phyloP scores from a whole-genome alignment of 2,888 invertebrate genomes.

The Incurvaria masculella region DNA sequence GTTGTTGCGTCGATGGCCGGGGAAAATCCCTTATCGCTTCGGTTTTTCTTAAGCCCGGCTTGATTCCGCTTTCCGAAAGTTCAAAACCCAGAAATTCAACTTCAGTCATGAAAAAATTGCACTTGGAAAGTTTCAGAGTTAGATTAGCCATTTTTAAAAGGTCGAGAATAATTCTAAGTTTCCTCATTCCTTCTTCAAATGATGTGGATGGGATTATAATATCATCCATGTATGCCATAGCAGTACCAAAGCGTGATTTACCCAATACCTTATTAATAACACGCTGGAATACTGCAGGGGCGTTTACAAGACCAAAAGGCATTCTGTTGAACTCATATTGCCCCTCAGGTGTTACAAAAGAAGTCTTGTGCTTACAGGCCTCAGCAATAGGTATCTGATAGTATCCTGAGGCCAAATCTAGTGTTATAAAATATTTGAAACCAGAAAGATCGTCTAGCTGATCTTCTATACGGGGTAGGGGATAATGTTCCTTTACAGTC shows the following conservation, averaged over 20 bases:
- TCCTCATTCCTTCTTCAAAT: constrained; percentile 9
- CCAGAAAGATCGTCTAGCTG: constrained; percentile 4
- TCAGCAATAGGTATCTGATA: constrained; percentile 3
- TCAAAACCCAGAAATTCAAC: constrained; percentile 14
- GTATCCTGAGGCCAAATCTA: constrained; percentile 3
- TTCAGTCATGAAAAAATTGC: constrained; percentile 12
- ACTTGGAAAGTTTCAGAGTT: constrained; percentile 14
- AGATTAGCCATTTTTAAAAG: constrained; percentile 7
- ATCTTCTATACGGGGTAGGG: constrained; percentile 8
- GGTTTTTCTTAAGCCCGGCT: constrained; percentile 11
- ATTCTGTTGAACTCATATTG: constrained; percentile 19
- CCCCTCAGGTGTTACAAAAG: constrained; percentile 2
- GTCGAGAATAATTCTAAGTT: constrained; percentile 4
- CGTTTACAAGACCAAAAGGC: constrained; percentile 22
- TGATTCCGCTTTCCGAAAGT: constrained; percentile 11
- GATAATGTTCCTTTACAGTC: constrained; percentile 10
- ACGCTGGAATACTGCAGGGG: constrained; percentile 20
- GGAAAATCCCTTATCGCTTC: constrained; percentile 13
- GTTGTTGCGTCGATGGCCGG: constrained; percentile 13
- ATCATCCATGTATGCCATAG: constrained; percentile 17
- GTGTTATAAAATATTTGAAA: not conserved
- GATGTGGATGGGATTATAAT: constrained; percentile 8
- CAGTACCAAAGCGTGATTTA: constrained; percentile 7
- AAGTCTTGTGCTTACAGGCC: not conserved
- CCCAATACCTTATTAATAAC: constrained; percentile 19